phyloP scores from a whole-genome alignment of 1,140 invertebrate species.

The Rhizoglyphus robini region DNA sequence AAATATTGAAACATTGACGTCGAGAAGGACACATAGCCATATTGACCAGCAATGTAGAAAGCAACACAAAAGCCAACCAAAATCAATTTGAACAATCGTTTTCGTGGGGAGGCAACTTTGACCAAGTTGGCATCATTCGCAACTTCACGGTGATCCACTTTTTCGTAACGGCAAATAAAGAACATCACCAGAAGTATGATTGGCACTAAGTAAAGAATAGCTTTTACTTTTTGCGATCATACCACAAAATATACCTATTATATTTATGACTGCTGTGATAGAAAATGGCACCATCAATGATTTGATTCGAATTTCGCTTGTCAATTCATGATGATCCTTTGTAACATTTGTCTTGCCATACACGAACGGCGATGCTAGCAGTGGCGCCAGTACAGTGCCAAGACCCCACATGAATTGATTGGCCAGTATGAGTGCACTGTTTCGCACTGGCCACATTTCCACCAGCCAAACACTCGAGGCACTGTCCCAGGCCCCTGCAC shows the following conservation, averaged over 20 bases:
- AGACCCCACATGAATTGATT: constrained; percentile 18
- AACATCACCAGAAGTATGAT: neutral
- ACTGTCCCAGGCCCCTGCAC: constrained; percentile 16
- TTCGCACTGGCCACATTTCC: constrained; percentile 15
- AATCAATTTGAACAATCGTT: neutral
- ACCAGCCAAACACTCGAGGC: constrained; percentile 19
- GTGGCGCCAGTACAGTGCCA: constrained; percentile 17
- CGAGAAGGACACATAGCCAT: neutral
- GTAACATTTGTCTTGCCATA: neutral
- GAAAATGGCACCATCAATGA: constrained; percentile 7
- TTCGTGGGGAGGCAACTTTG: neutral
- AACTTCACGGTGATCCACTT: neutral
- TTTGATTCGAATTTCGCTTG: neutral
- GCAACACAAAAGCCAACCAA: neutral
- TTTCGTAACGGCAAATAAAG: neutral
- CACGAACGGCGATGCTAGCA: constrained; percentile 17
- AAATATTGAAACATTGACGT: neutral
- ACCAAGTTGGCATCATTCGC: neutral
- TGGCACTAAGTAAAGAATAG: no score
- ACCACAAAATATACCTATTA: no score
- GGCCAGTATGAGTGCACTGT: constrained; percentile 13
- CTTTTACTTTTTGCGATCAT: no score
- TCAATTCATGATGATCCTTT: no score
- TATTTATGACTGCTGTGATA: neutral
- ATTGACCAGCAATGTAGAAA: neutral